phyloP scores from a whole-genome alignment of 1,140 invertebrate genomes.

The Idris sp. region DNA sequence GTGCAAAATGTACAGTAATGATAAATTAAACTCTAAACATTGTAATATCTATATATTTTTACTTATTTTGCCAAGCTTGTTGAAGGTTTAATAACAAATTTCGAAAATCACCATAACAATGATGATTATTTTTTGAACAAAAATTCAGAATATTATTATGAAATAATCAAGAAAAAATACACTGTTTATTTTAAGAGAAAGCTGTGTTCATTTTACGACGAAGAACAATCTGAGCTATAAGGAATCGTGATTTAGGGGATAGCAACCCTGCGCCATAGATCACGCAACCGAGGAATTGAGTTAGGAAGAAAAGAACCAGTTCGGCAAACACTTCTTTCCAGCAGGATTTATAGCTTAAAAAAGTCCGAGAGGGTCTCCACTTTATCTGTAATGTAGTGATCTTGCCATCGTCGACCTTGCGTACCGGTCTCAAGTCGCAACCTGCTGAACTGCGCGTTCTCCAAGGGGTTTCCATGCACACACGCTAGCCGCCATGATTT shows the following conservation, averaged over 20 bases:
- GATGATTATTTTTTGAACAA: too few relatives aligned
- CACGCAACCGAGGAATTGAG: slow-evolving; percentile 76
- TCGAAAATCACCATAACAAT: too few relatives aligned
- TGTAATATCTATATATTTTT: too few relatives aligned
- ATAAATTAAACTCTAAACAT: too few relatives aligned
- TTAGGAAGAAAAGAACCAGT: slow-evolving; percentile 79
- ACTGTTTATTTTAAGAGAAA: slow-evolving; percentile 1
- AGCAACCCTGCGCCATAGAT: slow-evolving; percentile 72
- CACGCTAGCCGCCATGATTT: slow-evolving; percentile 70
- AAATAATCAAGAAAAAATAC: not conserved
- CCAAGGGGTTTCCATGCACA: slow-evolving; percentile 60
- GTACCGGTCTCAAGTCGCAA: slow-evolving; percentile 63
- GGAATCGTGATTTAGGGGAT: slow-evolving; percentile 73
- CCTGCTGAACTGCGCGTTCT: slow-evolving; percentile 61
- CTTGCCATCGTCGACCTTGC: slow-evolving; percentile 72
- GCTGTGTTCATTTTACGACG: slow-evolving; percentile 14
- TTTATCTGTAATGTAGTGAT: slow-evolving; percentile 79
- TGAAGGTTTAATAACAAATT: too few relatives aligned
- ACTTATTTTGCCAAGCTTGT: too few relatives aligned
- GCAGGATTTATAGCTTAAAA: slow-evolving; percentile 78
- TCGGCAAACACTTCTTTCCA: slow-evolving; percentile 77
- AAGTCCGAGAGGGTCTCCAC: slow-evolving; percentile 76
- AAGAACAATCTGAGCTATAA: slow-evolving; percentile 35
- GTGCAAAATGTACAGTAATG: not conserved
- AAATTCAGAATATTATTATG: too few relatives aligned